Conservation (phyloP, 1,140 invertebrate genomes). For the Harlomillsia oculata region DNA sequence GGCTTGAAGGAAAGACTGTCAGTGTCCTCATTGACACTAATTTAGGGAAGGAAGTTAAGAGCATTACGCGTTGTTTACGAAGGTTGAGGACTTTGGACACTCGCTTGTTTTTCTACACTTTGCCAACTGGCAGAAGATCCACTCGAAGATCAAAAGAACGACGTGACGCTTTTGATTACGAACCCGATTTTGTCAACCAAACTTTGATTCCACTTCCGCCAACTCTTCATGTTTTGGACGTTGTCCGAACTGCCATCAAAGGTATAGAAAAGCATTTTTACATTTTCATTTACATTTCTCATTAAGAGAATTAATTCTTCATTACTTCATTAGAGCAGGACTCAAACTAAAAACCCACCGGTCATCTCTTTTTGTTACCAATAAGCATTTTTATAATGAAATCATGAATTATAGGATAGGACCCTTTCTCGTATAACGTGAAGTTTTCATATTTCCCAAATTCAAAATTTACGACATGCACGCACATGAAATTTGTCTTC, state of each 20-base stretch:
- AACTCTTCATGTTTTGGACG: slow-evolving; percentile 20
- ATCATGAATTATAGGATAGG: too few species aligned
- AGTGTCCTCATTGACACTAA: slow-evolving; percentile 1
- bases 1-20: slow-evolving; percentile 17
- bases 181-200: slow-evolving; percentile 12
- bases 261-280: slow-evolving; percentile 10
- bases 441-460: too few species aligned
- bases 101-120: slow-evolving; percentile 28
- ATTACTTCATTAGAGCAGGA: too few species aligned
- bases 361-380: too few species aligned
- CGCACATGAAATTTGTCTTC: too few species aligned
- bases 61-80: slow-evolving; percentile 10
- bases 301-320: too few species aligned
- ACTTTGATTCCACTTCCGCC: slow-evolving; percentile 30
- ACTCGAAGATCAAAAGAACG: not conserved
- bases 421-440: too few species aligned
- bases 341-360: too few species aligned
- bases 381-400: too few species aligned
- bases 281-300: not conserved
- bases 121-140: not conserved
- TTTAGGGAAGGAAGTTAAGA: not conserved
- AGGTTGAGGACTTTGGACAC: slow-evolving; percentile 23
- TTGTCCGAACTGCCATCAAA: slow-evolving; percentile 25
- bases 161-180: not conserved
- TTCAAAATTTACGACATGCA: too few species aligned